These are phyloP conservation scores for Nannoperca australis DNA, from an alignment of 2,797 vertebrate genomes.

Conservation along the genomic window DNA sequence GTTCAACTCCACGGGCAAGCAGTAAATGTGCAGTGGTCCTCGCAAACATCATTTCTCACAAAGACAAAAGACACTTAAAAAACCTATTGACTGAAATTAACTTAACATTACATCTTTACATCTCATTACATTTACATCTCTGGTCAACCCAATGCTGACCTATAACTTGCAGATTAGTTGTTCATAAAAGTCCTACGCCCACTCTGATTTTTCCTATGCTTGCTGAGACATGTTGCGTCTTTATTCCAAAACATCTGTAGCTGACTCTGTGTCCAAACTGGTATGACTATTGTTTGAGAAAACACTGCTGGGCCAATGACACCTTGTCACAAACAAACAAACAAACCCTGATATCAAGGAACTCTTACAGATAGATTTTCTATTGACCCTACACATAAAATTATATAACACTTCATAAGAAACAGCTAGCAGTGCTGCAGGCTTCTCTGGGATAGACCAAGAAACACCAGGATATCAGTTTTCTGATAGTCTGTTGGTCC, in stretches of 20 bases:
- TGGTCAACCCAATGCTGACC: neutral
- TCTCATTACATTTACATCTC: neutral
- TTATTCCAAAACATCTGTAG: constrained; percentile 24
- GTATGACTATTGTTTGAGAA: neutral
- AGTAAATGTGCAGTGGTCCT: neutral
- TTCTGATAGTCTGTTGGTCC: neutral
- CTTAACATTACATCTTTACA: constrained; percentile 2
- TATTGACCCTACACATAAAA: neutral
- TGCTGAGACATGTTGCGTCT: constrained; percentile 12
- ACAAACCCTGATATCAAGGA: neutral
- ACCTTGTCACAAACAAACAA: neutral
- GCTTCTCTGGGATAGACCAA: neutral
- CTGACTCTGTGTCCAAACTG: constrained; percentile 13
- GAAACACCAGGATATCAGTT: neutral
- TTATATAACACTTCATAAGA: neutral
- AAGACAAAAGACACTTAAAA: constrained; percentile 18
- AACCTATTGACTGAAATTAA: constrained; percentile 11
- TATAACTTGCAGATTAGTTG: neutral
- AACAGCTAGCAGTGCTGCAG: neutral
- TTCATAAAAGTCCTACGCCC: neutral
- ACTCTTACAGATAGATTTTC: neutral
- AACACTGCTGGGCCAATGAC: neutral
- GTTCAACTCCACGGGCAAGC: constrained; percentile 23
- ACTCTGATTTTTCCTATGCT: neutral
- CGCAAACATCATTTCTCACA: neutral